A percentile compares a stretch with the other conserved stretches of the same genome.
phyloP scores from a whole-genome alignment of 1,140 invertebrate species.

The Drosophila kohkoa region DNA sequence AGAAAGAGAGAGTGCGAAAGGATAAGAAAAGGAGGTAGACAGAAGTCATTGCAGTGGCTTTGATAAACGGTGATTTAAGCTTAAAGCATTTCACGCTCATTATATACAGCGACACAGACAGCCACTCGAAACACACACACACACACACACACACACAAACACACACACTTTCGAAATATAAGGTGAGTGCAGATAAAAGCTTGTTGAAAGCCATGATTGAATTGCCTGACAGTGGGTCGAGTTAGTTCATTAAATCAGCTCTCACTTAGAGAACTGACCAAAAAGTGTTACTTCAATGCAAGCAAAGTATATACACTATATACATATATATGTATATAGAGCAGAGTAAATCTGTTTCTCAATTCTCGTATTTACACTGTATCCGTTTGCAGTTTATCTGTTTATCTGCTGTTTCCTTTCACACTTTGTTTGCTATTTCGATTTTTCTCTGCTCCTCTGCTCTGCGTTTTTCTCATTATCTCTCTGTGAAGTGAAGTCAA shows the following conservation, averaged over 20 bases:
- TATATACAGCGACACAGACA: constrained; percentile 38
- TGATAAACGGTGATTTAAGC: constrained; percentile 68
- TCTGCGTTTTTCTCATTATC: constrained; percentile 73
- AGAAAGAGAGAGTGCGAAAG: neutral
- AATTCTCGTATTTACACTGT: neutral
- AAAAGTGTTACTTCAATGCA: constrained; percentile 2
- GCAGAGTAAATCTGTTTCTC: neutral
- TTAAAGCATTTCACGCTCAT: constrained; percentile 64
- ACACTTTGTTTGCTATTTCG: constrained; percentile 42
- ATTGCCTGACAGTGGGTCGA: constrained; percentile 38
- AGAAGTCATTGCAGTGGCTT: constrained; percentile 32
- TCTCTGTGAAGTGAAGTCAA: constrained; percentile 42
- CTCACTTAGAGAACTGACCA: neutral
- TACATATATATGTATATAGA: neutral
- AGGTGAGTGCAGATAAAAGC: constrained; percentile 38
- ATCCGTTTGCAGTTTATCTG: constrained; percentile 13
- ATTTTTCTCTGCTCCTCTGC: constrained; percentile 24
- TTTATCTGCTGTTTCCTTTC: neutral
- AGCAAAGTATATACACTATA: too few species aligned
- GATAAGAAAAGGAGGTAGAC: constrained; percentile 1
- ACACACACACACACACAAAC: neutral
- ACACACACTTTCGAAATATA: neutral
- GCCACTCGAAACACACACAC: constrained; percentile 20
- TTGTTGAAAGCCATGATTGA: constrained; percentile 67
- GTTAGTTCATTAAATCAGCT: constrained; percentile 73